Percentiles rank a stretch among this genome's conserved stretches.
phyloP scores from a whole-genome alignment of 2,797 vertebrate species.

The Centropyge bicolor region DNA sequence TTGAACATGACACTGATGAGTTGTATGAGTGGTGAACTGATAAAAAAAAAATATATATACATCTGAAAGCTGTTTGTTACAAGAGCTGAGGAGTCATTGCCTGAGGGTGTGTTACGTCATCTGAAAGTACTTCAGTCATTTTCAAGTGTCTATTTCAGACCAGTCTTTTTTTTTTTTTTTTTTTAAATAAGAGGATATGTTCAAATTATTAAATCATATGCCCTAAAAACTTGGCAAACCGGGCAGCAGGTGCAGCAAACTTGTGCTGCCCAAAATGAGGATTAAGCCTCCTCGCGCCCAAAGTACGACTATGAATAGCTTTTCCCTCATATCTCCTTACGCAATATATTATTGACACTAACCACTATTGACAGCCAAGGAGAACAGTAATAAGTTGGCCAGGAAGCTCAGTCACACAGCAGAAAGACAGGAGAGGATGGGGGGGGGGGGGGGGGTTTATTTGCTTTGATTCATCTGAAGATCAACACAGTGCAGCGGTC shows the following conservation, averaged over 20 bases:
- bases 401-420: conserved; percentile 15
- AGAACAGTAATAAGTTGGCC: conserved; percentile 25
- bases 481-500: conserved; percentile 11
- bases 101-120: not conserved
- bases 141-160: conserved; percentile 2
- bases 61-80: not conserved
- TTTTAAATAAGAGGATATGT: not conserved
- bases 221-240: conserved; percentile 17
- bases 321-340: conserved; percentile 40
- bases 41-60: not conserved
- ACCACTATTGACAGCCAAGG: conserved; percentile 50
- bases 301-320: conserved; percentile 40
- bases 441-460: conserved; percentile 30
- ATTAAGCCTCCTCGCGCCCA: conserved; percentile 36
- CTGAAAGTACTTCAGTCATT: not conserved
- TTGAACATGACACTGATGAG: not conserved
- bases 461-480: conserved; percentile 28
- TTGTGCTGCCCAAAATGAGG: conserved; percentile 39
- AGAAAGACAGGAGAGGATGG: conserved; percentile 21
- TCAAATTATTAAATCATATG: conserved; percentile 24
- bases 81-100: not conserved
- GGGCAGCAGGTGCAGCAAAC: conserved; percentile 43
- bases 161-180: not conserved
- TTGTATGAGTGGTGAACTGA: not conserved
- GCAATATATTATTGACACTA: conserved; percentile 48